Conservation (phyloP, 2,113 vertebrate species). For the Solenodon paradoxus region DNA sequence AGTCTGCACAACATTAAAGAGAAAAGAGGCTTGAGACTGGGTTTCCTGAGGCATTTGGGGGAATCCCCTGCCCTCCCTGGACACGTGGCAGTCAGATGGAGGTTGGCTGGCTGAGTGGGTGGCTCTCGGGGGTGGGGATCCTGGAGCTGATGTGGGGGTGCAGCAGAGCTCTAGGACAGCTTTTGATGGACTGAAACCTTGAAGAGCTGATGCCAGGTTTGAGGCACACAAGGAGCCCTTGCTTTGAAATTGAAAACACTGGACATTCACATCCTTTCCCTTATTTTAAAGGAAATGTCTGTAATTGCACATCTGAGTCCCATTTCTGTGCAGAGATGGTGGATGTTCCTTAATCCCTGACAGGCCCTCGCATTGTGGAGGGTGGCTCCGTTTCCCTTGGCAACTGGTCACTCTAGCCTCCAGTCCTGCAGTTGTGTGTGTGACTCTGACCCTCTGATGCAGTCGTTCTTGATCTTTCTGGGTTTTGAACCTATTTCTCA, state of each 20-base stretch:
- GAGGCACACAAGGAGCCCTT: background rate
- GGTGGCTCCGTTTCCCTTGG: conserved; percentile 15
- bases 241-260: conserved; percentile 8
- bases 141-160: background rate
- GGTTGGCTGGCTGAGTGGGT: background rate
- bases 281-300: background rate
- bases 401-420: background rate
- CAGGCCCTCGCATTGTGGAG: background rate
- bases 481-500: background rate
- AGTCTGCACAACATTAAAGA: background rate
- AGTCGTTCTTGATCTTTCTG: background rate
- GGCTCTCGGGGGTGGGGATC: background rate
- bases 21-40: background rate
- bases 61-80: background rate
- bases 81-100: background rate
- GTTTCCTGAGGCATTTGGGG: background rate
- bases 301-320: background rate
- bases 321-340: background rate
- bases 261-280: background rate
- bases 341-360: background rate
- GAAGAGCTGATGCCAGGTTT: background rate
- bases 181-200: background rate
- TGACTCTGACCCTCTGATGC: background rate
- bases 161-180: background rate
- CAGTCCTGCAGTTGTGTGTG: background rate